These are phyloP conservation scores for Danionella dracula DNA, from an alignment of 2,797 vertebrate genomes.

Conservation along the genomic window DNA sequence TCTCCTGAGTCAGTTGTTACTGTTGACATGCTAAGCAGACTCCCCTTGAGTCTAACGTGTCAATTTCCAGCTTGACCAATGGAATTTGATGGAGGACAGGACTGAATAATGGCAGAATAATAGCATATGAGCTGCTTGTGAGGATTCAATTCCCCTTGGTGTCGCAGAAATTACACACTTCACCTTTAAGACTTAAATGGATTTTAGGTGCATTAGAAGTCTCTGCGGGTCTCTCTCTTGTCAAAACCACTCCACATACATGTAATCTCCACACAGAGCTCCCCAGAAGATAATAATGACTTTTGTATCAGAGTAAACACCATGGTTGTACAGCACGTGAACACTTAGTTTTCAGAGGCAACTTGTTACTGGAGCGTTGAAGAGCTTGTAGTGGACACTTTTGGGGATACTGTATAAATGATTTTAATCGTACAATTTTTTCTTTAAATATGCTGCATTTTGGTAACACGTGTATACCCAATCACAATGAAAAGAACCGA, in stretches of 20 bases:
- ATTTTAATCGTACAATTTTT: no score
- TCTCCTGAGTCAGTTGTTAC: not conserved
- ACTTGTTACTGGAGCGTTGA: not conserved
- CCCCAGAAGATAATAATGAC: slow-evolving; percentile 5
- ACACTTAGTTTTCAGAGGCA: not conserved
- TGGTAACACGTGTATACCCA: no score
- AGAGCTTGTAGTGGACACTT: not conserved
- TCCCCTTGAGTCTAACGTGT: not conserved
- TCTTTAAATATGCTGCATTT: no score
- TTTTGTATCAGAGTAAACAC: not conserved
- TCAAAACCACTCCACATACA: not conserved
- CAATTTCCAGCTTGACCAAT: not conserved
- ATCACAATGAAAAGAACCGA: no score
- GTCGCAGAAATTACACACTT: not conserved
- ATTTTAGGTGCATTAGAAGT: not conserved
- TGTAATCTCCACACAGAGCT: not conserved
- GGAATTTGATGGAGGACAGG: not conserved
- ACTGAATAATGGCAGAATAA: not conserved
- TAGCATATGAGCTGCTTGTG: not conserved
- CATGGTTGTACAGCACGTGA: not conserved
- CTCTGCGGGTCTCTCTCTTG: not conserved
- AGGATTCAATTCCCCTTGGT: not conserved
- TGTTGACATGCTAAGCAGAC: not conserved
- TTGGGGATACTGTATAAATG: no score
- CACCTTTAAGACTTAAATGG: not conserved